phyloP scores from a whole-genome alignment of 64 coral and sea anemone genomes.

The Pocillopora damicornis region DNA sequence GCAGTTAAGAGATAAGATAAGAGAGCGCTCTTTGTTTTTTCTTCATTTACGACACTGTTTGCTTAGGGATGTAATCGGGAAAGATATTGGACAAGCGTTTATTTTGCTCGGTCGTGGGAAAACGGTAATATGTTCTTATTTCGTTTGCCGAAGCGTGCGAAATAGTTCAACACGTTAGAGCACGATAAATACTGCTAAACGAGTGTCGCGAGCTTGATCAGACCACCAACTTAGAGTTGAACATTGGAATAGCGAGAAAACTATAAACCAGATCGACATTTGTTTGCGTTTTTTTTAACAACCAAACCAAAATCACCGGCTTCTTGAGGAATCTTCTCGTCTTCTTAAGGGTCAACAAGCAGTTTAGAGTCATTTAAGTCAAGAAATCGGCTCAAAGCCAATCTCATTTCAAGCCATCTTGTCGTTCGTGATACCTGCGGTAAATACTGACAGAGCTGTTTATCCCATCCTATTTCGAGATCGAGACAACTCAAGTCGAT shows the following conservation, averaged over 20 bases:
- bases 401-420: not conserved
- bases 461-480: not conserved
- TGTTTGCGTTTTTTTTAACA: not conserved
- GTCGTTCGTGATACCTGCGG: slow-evolving; percentile 5
- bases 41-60: slow-evolving; percentile 17
- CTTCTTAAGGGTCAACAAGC: slow-evolving; percentile 31
- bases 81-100: slow-evolving; percentile 16
- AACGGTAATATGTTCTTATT: not conserved
- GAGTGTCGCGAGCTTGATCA: not conserved
- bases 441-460: slow-evolving; percentile 32
- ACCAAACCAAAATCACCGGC: not conserved
- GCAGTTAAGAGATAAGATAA: slow-evolving; percentile 76
- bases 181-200: slow-evolving; percentile 30
- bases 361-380: slow-evolving; percentile 19
- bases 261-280: slow-evolving; percentile 18
- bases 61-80: not conserved
- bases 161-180: not conserved
- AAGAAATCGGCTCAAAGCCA: slow-evolving; percentile 26
- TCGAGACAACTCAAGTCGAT: slow-evolving; percentile 9
- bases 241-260: slow-evolving; percentile 17
- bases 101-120: not conserved
- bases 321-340: slow-evolving; percentile 8
- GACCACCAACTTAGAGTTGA: slow-evolving; percentile 31
- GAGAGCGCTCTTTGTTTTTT: slow-evolving; percentile 23
- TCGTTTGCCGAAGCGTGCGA: slow-evolving; percentile 15